Percentiles rank a stretch among this genome's conserved stretches.
Evolutionary conservation across 1,140 invertebrate genomes (phyloP).

Genomic region (Ceratina calcarata): DNA sequence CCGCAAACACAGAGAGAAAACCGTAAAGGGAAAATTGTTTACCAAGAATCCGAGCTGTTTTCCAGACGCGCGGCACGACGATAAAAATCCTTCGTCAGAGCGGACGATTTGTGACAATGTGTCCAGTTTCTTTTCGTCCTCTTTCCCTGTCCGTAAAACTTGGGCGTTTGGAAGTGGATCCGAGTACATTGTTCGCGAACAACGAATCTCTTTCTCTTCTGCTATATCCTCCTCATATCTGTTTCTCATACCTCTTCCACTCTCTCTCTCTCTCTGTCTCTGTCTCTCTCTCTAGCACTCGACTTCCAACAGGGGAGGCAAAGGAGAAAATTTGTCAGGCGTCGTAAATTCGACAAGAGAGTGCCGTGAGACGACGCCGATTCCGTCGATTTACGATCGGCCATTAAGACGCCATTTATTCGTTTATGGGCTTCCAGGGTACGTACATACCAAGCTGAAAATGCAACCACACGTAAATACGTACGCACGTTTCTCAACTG

Average conservation of each 20-base stretch:
- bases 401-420: constrained; percentile 39
- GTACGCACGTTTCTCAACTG: background rate
- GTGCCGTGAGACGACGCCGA: constrained; percentile 35
- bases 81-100: constrained; percentile 4
- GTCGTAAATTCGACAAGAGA: constrained; percentile 39
- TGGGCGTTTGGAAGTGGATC: constrained; percentile 12
- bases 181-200: constrained; percentile 20
- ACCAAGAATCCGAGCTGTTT: constrained; percentile 11
- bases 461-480: background rate
- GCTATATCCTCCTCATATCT: too few species aligned
- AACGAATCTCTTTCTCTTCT: background rate
- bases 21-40: constrained; percentile 10
- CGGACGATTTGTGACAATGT: constrained; percentile 20
- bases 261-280: too few species aligned
- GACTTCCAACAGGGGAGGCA: too few species aligned
- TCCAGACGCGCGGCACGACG: background rate
- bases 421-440: constrained; percentile 25
- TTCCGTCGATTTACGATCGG: constrained; percentile 28
- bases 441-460: background rate
- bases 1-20: background rate
- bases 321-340: constrained; percentile 31
- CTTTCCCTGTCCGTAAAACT: background rate
- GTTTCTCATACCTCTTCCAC: too few species aligned
- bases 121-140: constrained; percentile 14
- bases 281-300: background rate